A percentile compares a stretch with the other conserved stretches of the same genome.
phyloP scores from a whole-genome alignment of 2,888 invertebrate genomes.

The Zonitis immaculata region DNA sequence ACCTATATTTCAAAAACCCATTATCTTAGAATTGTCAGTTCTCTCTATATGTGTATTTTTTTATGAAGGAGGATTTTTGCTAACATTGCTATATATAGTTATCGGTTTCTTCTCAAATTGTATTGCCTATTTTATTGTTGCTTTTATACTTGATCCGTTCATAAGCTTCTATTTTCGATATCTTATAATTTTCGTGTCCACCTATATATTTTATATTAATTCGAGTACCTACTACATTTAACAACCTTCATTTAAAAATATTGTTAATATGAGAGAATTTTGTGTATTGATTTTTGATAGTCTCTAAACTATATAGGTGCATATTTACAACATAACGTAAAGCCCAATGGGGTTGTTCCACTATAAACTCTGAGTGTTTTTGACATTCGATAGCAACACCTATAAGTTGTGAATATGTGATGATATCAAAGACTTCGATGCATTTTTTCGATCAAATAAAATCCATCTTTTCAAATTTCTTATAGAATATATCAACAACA shows the following conservation, averaged over 20 bases:
- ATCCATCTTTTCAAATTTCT: neutral
- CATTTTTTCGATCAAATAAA: slow-evolving; percentile 13
- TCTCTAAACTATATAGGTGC: neutral
- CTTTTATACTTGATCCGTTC: slow-evolving; percentile 16
- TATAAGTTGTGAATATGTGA: slow-evolving; percentile 16
- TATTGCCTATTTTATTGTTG: slow-evolving; percentile 15
- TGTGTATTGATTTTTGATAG: neutral
- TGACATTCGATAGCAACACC: slow-evolving; percentile 18
- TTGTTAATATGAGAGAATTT: neutral
- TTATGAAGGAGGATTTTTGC: slow-evolving; percentile 3
- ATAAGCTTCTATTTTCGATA: slow-evolving; percentile 11
- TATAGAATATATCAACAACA: neutral
- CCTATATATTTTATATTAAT: too few relatives aligned
- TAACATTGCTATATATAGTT: slow-evolving; percentile 11
- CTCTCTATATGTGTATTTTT: neutral
- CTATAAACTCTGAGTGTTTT: slow-evolving; percentile 14
- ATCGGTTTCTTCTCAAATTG: slow-evolving; percentile 12
- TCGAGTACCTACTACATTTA: too few relatives aligned
- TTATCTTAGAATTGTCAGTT: too few relatives aligned
- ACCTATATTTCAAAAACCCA: too few relatives aligned
- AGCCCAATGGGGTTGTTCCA: slow-evolving; percentile 9
- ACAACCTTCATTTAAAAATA: neutral
- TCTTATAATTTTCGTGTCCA: too few relatives aligned
- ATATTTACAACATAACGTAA: slow-evolving; percentile 7
- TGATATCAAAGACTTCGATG: slow-evolving; percentile 16